These are phyloP conservation scores for Myathropa florea DNA, from an alignment of 2,888 invertebrate species.

Conservation along the genomic window DNA sequence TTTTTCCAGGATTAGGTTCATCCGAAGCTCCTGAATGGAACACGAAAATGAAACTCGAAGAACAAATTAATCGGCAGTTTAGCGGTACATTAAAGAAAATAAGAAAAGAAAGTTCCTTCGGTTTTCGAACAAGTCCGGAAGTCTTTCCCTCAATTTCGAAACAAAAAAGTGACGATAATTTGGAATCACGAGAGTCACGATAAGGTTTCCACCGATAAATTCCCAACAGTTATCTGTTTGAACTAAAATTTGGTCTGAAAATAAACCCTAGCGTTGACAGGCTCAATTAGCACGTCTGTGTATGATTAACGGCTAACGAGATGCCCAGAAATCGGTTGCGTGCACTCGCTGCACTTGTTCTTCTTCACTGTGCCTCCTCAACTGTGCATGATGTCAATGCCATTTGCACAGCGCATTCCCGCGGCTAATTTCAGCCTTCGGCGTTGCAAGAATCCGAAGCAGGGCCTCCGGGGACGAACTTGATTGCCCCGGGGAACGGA, in stretches of 20 bases:
- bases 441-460: not conserved
- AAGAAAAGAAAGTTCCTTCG: too few relatives aligned
- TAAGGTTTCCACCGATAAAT: not conserved
- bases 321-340: not conserved
- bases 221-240: too few relatives aligned
- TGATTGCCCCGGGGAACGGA: not conserved
- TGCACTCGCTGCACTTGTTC: not conserved
- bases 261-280: not conserved
- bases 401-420: not conserved
- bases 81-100: too few relatives aligned
- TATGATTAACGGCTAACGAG: not conserved
- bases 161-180: not conserved
- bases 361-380: not conserved
- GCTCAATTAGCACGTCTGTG: not conserved
- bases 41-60: too few relatives aligned
- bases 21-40: too few relatives aligned
- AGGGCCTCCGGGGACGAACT: not conserved
- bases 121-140: not conserved
- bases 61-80: too few relatives aligned
- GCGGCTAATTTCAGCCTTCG: not conserved
- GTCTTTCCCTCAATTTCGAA: not conserved
- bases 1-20: too few relatives aligned
- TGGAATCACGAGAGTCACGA: not conserved
- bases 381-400: not conserved
- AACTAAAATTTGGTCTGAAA: not conserved